Evolutionary conservation across 2,888 invertebrate genomes (phyloP).

Genomic region (Desoria tigrina): DNA sequence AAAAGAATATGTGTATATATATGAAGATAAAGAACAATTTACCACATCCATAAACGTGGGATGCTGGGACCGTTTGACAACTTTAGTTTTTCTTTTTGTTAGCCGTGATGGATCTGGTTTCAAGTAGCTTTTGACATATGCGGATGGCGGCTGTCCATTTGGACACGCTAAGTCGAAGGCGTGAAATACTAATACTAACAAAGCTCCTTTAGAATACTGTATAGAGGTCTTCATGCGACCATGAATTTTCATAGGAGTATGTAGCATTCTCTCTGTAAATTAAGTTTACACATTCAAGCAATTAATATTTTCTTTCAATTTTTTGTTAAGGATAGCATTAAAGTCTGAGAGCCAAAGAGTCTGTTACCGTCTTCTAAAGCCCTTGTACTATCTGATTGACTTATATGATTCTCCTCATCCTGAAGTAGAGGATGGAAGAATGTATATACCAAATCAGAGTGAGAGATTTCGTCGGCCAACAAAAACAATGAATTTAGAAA

Average conservation of each 20-base stretch:
- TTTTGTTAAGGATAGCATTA: no score
- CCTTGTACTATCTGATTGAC: neutral
- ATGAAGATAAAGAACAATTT: conserved; percentile 52
- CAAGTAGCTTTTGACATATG: conserved; percentile 89
- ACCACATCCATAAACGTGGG: conserved; percentile 99
- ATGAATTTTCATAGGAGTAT: conserved; percentile 55
- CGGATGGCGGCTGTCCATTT: conserved; percentile 80
- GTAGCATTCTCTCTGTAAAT: neutral
- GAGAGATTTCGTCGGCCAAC: conserved; percentile 89
- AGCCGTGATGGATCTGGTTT: conserved; percentile 87
- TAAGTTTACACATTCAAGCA: neutral
- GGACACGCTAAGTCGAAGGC: conserved; percentile 82
- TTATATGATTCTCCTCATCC: conserved; percentile 71
- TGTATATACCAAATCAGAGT: conserved; percentile 94
- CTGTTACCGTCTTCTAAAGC: neutral
- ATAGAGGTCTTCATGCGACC: conserved; percentile 79
- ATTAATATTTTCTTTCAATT: no score
- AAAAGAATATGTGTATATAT: conserved; percentile 16
- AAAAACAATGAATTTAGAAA: conserved; percentile 81
- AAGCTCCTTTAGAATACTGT: conserved; percentile 71
- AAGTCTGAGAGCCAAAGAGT: no score
- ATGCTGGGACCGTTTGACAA: conserved; percentile 85
- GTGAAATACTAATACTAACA: conserved; percentile 84
- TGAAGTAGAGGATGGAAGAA: conserved; percentile 95
- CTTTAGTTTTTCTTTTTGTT: conserved; percentile 94